Evolutionary conservation across 2,888 invertebrate genomes (phyloP), one percentile per base, ranked within the genome.

Genomic region (Eristalis pertinax): DNA sequence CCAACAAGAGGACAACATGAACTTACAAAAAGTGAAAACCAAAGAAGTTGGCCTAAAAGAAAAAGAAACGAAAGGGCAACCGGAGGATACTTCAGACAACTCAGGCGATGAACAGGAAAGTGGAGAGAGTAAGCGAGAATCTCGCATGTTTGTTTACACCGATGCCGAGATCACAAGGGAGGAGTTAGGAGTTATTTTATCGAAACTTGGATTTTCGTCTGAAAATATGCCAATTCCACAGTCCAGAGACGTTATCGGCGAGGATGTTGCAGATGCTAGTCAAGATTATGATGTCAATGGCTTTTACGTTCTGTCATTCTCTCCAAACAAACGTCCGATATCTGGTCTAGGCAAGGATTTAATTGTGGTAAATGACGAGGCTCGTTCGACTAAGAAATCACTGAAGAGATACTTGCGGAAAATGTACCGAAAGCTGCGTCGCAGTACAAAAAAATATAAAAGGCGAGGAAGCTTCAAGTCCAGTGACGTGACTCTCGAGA

Each of bases 361-460:
- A 15, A 50, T 75, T 41, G 35, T 65, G 11, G 70, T 80, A 4
- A 73, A 85, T 22, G 56, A 76, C 24, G 62, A 50, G 50, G 19
- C 50, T 5, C 50, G 50, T 8, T 8, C 50, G 8, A 19, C 50
- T 7, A 80, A 62, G 24, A 73, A 62, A 8, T 73, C 84, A 41
- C 68, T 76, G 76, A 73, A 87, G 32, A 75, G 19, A 65, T 87
- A 84, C 63, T 62, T 84, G 8, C 84, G 84, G 5, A 84, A 56
- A 65, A 76, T 84, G 50, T 69, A 63, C 32, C 84, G 84, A 73
- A 83, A 84, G 72, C 76, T 84, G 29, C 87, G 84, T 24, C 79
- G 79, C 10, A 69, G 13, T 10, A 75, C 74, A 3, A 86, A 38
- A 50, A 86, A 83, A 63, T 75, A 63, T 58, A 84, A 80, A 62